Evolutionary conservation across 2,888 invertebrate species (phyloP).

Genomic region (Brachypalpus laphriformis): DNA sequence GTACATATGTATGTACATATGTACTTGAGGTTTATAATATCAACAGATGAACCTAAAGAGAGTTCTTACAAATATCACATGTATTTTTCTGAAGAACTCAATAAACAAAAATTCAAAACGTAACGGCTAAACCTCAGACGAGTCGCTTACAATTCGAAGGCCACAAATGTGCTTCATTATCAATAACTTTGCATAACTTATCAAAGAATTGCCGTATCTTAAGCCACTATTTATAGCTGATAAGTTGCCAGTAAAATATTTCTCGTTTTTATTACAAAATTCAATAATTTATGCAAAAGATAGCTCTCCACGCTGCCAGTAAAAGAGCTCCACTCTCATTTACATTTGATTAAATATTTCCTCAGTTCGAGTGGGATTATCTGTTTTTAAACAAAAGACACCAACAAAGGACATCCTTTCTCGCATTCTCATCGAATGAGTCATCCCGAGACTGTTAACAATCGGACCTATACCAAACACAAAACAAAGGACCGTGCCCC

Average conservation of each 20-base stretch:
- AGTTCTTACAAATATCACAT: too few species aligned
- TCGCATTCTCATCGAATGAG: slow-evolving; percentile 10
- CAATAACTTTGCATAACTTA: neutral
- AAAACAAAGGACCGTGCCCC: slow-evolving; percentile 61
- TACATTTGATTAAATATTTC: slow-evolving; percentile 1
- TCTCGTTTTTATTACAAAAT: neutral
- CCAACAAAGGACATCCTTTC: slow-evolving; percentile 64
- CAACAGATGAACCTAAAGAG: too few species aligned
- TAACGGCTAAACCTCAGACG: neutral
- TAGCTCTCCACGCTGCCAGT: neutral
- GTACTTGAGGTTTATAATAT: too few species aligned
- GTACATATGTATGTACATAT: too few species aligned
- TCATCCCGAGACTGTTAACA: slow-evolving; percentile 19
- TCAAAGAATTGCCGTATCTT: neutral
- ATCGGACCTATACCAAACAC: slow-evolving; percentile 56
- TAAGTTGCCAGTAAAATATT: neutral
- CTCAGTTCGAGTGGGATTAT: neutral
- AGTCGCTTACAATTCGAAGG: neutral
- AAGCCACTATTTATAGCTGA: neutral
- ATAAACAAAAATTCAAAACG: neutral
- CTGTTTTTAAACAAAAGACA: neutral
- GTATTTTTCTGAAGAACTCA: too few species aligned
- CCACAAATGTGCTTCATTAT: neutral
- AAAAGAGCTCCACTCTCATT: neutral
- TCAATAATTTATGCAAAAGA: neutral